A percentile compares a stretch with the other conserved stretches of the same genome.
Evolutionary conservation across 1,140 invertebrate genomes (phyloP).

Genomic region (Paralvinella palmiformis): DNA sequence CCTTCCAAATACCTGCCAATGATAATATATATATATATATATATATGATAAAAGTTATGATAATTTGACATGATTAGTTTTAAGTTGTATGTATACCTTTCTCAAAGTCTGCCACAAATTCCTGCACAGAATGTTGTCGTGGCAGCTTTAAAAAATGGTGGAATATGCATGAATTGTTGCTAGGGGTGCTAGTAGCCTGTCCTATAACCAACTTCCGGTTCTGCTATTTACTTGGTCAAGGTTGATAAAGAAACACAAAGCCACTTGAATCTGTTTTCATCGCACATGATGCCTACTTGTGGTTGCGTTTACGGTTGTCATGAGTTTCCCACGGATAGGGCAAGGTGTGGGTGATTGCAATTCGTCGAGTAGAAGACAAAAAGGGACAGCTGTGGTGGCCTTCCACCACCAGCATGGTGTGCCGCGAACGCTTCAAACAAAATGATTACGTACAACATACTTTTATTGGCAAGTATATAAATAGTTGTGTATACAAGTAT

Average conservation of each 20-base stretch:
- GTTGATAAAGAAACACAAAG: background rate
- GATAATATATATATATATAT: too few species aligned
- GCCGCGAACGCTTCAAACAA: too few species aligned
- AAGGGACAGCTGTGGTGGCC: conserved; percentile 1
- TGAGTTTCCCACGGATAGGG: background rate
- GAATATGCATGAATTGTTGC: background rate
- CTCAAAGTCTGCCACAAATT: too few species aligned
- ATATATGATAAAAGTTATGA: too few species aligned
- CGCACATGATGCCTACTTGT: conserved; percentile 3
- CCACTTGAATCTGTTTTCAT: background rate
- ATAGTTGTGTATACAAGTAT: too few species aligned
- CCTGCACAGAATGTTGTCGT: too few species aligned
- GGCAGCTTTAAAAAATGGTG: background rate
- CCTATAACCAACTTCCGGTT: background rate
- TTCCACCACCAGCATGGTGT: background rate
- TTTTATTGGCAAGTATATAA: too few species aligned
- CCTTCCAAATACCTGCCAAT: too few species aligned
- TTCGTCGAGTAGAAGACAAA: conserved; percentile 5
- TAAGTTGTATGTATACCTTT: too few species aligned
- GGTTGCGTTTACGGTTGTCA: background rate
- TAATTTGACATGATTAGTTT: too few species aligned
- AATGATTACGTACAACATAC: too few species aligned
- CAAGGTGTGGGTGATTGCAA: background rate
- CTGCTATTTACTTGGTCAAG: too few species aligned
- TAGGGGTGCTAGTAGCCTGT: background rate